Evolutionary conservation across 2,888 invertebrate species (phyloP).

Genomic region (Steinernema carpocapsae): DNA sequence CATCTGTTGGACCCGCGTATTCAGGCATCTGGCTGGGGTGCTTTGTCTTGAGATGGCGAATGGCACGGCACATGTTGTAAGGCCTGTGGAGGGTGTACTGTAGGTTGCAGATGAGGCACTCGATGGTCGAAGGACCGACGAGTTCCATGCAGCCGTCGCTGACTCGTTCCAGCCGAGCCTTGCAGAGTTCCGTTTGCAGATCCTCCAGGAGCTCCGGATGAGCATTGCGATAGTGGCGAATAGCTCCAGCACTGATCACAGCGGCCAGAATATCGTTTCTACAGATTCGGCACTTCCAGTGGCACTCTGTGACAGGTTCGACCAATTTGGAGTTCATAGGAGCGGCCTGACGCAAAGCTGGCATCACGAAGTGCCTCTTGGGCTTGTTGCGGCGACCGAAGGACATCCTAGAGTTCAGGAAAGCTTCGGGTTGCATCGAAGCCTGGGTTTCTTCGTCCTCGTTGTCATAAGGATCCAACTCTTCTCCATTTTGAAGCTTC

Average conservation of each 20-base stretch:
- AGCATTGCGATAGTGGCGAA: constrained; percentile 61
- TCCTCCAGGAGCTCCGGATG: constrained; percentile 60
- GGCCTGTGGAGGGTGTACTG: constrained; percentile 66
- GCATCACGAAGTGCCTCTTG: constrained; percentile 66
- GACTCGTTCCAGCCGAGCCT: constrained; percentile 65
- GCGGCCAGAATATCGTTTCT: constrained; percentile 54
- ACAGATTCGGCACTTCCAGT: constrained; percentile 66
- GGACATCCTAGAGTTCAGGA: constrained; percentile 61
- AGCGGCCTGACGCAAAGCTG: constrained; percentile 61
- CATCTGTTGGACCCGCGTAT: constrained; percentile 39
- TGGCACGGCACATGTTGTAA: constrained; percentile 67
- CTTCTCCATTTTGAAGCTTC: constrained; percentile 44
- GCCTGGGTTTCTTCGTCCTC: constrained; percentile 43
- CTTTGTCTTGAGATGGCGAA: constrained; percentile 65
- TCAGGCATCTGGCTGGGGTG: constrained; percentile 68
- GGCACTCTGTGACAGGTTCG: constrained; percentile 60
- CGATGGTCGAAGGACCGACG: constrained; percentile 61
- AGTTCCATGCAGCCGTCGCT: constrained; percentile 68
- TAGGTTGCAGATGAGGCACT: constrained; percentile 65
- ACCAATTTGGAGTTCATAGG: constrained; percentile 59
- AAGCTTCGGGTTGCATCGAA: constrained; percentile 39
- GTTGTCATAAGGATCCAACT: constrained; percentile 42
- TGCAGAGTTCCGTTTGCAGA: constrained; percentile 66
- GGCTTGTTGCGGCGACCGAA: constrained; percentile 59
- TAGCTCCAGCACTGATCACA: constrained; percentile 63